Percentiles rank a stretch among this genome's conserved stretches.
Conservation (phyloP, 2,113 vertebrate genomes). For the Neotragus moschatus region DNA sequence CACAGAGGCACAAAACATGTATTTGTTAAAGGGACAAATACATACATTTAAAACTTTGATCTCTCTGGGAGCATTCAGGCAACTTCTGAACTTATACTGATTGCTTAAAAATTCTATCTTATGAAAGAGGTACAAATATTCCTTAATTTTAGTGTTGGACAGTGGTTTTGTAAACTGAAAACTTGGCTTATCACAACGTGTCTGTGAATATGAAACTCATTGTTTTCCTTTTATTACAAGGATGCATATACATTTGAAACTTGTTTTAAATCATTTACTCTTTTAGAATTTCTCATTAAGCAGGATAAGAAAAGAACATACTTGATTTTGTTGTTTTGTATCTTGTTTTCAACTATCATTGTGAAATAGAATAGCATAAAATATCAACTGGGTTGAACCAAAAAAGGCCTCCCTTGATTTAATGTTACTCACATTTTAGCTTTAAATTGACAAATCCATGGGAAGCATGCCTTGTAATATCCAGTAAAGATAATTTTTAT, state of each 20-base stretch:
- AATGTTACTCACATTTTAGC: background rate
- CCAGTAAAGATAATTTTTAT: background rate
- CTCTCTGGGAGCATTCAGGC: background rate
- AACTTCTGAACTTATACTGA: background rate
- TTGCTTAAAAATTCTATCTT: background rate
- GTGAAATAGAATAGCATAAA: background rate
- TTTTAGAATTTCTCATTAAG: background rate
- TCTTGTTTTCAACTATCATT: background rate
- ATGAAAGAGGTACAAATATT: background rate
- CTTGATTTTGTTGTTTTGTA: background rate
- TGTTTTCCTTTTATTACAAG: background rate
- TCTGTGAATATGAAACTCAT: background rate
- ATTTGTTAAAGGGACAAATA: background rate
- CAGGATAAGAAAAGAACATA: background rate
- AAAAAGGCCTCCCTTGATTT: background rate
- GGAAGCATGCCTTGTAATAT: background rate
- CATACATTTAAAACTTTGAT: background rate
- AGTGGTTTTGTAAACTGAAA: constrained; percentile 1
- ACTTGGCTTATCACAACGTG: background rate
- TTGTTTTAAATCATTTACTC: background rate
- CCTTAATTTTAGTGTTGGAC: background rate
- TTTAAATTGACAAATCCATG: background rate
- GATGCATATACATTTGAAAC: background rate
- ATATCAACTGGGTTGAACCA: background rate
- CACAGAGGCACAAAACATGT: background rate